Evolutionary conservation across 2,888 invertebrate species (phyloP).

Genomic region (Eilema caniola): DNA sequence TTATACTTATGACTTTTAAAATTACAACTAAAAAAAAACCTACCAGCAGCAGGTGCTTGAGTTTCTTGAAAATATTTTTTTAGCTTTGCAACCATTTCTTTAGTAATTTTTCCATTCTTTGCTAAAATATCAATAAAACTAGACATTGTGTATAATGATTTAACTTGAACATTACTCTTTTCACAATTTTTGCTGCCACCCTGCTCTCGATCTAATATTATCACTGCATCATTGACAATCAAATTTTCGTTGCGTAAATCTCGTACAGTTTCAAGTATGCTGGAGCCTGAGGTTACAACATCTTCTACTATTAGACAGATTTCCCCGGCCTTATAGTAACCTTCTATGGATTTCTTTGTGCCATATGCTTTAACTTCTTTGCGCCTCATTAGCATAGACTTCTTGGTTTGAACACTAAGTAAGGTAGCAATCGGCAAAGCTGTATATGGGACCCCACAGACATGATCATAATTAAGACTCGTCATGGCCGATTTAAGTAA

Average conservation of each 20-base stretch:
- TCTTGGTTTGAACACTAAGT: conserved; percentile 90
- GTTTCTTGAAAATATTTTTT: conserved; percentile 88
- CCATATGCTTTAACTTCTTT: conserved; percentile 98
- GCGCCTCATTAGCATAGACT: conserved; percentile 96
- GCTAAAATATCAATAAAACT: conserved; percentile 88
- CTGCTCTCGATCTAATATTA: conserved; percentile 96
- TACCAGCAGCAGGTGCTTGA: conserved; percentile 85
- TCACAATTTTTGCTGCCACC: conserved; percentile 93
- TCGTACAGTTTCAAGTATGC: conserved; percentile 95
- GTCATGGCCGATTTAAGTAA: conserved; percentile 81
- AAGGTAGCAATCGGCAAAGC: conserved; percentile 97
- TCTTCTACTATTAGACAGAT: conserved; percentile 97
- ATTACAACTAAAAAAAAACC: conserved; percentile 10
- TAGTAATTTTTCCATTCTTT: conserved; percentile 88
- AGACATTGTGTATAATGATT: conserved; percentile 90
- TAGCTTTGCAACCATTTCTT: conserved; percentile 84
- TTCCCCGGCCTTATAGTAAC: conserved; percentile 92
- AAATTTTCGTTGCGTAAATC: conserved; percentile 90
- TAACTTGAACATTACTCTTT: conserved; percentile 90
- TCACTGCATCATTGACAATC: conserved; percentile 91
- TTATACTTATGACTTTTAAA: too few species aligned
- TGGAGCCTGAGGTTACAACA: conserved; percentile 96
- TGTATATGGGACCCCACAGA: conserved; percentile 99
- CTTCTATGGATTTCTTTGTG: conserved; percentile 98
- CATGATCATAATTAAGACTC: conserved; percentile 86